phyloP scores from a whole-genome alignment of 2,888 invertebrate genomes.

The Tillus elongatus region DNA sequence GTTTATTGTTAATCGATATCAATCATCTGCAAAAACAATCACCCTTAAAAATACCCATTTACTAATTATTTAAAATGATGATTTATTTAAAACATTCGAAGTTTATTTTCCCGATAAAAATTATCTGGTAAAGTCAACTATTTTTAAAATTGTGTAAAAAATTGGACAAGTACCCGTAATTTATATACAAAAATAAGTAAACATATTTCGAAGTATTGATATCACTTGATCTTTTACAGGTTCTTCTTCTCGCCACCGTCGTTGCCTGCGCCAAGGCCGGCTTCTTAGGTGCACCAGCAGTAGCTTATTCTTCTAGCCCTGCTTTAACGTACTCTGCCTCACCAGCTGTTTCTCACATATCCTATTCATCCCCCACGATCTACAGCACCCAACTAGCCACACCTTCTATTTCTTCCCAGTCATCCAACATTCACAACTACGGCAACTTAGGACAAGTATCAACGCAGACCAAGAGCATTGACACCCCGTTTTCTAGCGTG shows the following conservation, averaged over 20 bases:
- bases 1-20: too few species aligned
- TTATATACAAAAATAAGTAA: too few species aligned
- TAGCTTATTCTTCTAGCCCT: conserved; percentile 43
- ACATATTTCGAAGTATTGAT: too few species aligned
- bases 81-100: too few species aligned
- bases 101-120: too few species aligned
- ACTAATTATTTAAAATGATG: too few species aligned
- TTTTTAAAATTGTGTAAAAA: too few species aligned
- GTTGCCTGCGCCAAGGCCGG: conserved; percentile 53
- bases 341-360: conserved; percentile 54
- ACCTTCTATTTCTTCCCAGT: conserved; percentile 50
- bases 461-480: conserved; percentile 59
- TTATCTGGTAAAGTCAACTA: too few species aligned
- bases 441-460: conserved; percentile 63
- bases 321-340: conserved; percentile 35
- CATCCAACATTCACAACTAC: conserved; percentile 53
- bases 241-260: conserved; percentile 48
- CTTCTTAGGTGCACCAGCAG: conserved; percentile 39
- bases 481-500: conserved; percentile 64
- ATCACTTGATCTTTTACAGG: too few species aligned
- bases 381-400: conserved; percentile 36
- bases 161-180: too few species aligned
- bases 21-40: too few species aligned
- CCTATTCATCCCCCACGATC: conserved; percentile 39
- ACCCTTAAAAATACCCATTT: too few species aligned